These are phyloP conservation scores for Drosophila cardini DNA, from an alignment of 1,140 invertebrate genomes.

Conservation along the genomic window DNA sequence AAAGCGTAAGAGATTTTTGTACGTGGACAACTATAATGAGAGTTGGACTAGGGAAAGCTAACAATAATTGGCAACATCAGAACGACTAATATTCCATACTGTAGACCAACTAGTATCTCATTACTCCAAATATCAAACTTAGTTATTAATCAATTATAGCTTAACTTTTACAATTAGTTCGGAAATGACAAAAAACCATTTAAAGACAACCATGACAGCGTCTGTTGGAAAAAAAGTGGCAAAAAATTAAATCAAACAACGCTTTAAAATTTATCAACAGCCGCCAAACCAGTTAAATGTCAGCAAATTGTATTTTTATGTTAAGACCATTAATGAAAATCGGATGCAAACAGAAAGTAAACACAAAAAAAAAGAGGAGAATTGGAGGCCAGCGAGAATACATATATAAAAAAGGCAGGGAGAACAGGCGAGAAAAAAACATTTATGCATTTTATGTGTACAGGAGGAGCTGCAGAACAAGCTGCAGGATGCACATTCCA, in stretches of 20 bases:
- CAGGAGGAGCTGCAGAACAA: conserved; percentile 16
- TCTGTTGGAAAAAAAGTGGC: not conserved
- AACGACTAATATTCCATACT: no score
- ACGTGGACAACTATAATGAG: no score
- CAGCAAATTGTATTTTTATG: conserved; percentile 82
- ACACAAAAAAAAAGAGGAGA: conserved; percentile 32
- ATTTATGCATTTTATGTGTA: conserved; percentile 70
- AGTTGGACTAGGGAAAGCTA: no score
- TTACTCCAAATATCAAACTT: no score
- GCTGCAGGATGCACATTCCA: conserved; percentile 44
- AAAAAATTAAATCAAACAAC: conserved; percentile 76
- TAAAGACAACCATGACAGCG: not conserved
- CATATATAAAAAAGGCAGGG: conserved; percentile 15
- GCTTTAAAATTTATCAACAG: conserved; percentile 78
- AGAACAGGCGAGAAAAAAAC: conserved; percentile 49
- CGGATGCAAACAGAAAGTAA: conserved; percentile 73
- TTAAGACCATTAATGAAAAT: conserved; percentile 81
- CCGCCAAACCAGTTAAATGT: conserved; percentile 75
- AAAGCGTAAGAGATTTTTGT: not conserved
- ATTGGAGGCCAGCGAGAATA: conserved; percentile 8
- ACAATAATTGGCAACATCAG: no score
- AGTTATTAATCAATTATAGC: no score
- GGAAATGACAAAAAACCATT: no score
- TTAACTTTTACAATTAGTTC: no score
- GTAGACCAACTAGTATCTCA: no score